phyloP scores from a whole-genome alignment of 2,888 invertebrate genomes.

The Dryadula phaetusa region DNA sequence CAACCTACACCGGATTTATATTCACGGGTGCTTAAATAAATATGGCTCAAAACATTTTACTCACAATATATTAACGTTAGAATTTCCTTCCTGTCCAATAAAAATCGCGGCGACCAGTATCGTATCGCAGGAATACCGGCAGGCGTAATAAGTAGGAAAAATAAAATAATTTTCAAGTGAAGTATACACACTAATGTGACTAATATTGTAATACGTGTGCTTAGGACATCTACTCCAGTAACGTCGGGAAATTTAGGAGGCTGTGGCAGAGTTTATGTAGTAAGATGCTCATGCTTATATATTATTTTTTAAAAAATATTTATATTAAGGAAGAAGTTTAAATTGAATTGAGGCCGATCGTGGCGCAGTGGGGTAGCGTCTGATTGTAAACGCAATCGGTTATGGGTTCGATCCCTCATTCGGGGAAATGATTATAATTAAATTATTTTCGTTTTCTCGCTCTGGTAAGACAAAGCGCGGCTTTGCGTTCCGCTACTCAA shows the following conservation, averaged over 20 bases:
- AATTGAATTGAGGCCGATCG: no score
- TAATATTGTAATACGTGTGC: constrained; percentile 81
- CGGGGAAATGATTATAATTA: no score
- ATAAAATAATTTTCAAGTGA: constrained; percentile 81
- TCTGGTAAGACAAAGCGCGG: no score
- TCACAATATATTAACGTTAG: constrained; percentile 77
- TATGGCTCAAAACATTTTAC: constrained; percentile 67
- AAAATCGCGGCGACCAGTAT: constrained; percentile 73
- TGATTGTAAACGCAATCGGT: no score
- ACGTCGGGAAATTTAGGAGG: constrained; percentile 79
- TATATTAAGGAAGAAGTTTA: no score
- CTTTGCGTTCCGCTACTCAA: no score
- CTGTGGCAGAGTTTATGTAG: constrained; percentile 56
- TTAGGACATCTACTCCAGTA: constrained; percentile 80
- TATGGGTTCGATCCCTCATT: no score
- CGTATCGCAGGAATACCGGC: constrained; percentile 74
- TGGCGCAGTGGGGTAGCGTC: no score
- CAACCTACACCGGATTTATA: constrained; percentile 41
- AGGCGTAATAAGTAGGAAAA: constrained; percentile 80
- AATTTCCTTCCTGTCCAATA: constrained; percentile 83
- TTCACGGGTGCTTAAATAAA: constrained; percentile 55
- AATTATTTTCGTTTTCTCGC: no score
- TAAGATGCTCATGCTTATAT: constrained; percentile 9
- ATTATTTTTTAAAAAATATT: no score
- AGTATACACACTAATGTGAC: constrained; percentile 82